Evolutionary conservation across 2,888 invertebrate genomes (phyloP).

Genomic region (Tetranychus piercei): DNA sequence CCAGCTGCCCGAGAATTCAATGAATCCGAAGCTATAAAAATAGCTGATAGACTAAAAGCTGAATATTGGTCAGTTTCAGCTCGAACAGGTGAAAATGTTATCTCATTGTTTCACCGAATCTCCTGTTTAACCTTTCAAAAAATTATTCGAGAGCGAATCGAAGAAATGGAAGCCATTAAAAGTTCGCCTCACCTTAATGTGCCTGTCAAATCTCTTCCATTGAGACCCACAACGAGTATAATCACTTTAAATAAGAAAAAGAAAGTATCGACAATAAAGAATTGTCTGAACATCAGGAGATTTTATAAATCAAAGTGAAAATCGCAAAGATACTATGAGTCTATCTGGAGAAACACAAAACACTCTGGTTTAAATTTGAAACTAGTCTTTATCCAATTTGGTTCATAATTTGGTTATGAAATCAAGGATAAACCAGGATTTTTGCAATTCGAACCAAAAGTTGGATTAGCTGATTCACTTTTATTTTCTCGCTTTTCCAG

Average conservation of each 20-base stretch:
- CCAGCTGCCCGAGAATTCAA: neutral
- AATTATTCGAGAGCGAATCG: neutral
- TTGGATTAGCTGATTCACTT: too few relatives aligned
- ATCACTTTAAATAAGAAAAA: neutral
- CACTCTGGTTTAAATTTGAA: too few relatives aligned
- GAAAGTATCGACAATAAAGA: neutral
- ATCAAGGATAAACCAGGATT: too few relatives aligned
- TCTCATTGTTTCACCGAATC: neutral
- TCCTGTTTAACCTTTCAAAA: neutral
- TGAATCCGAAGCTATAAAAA: conserved; percentile 3
- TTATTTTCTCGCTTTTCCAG: too few relatives aligned
- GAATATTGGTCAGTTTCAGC: conserved; percentile 3
- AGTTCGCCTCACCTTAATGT: neutral
- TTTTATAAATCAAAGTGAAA: neutral
- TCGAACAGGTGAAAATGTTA: conserved; percentile 11
- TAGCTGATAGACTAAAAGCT: neutral
- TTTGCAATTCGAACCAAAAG: too few relatives aligned
- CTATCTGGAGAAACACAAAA: too few relatives aligned
- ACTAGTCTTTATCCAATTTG: too few relatives aligned
- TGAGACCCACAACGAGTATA: neutral
- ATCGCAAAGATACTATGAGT: too few relatives aligned
- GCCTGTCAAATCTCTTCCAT: neutral
- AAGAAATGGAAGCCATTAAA: neutral
- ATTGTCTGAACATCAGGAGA: neutral
- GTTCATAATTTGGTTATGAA: too few relatives aligned